Evolutionary conservation across 1,140 invertebrate species (phyloP).

Genomic region (Cephus cinctus): DNA sequence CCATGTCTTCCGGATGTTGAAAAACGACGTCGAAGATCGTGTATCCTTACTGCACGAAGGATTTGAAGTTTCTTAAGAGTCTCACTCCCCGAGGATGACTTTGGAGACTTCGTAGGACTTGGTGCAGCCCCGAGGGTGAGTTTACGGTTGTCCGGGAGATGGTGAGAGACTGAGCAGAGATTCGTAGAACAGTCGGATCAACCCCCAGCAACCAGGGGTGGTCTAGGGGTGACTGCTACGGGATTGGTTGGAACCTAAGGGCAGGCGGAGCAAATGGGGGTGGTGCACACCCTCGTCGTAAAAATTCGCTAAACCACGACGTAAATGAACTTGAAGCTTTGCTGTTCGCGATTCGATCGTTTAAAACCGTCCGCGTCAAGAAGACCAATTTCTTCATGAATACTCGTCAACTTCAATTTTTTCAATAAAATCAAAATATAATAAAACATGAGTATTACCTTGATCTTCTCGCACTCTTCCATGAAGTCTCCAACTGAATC

Average conservation of each 20-base stretch:
- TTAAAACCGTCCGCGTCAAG: too few species aligned
- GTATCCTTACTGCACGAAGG: background rate
- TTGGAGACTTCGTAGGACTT: constrained; percentile 1
- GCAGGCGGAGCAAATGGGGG: background rate
- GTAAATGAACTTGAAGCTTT: too few species aligned
- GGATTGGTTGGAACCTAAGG: constrained; percentile 10
- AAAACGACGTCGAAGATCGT: background rate
- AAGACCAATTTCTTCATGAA: too few species aligned
- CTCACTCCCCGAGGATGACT: constrained; percentile 1
- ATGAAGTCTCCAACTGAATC: too few species aligned
- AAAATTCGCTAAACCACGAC: too few species aligned
- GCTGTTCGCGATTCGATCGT: too few species aligned
- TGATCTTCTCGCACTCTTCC: too few species aligned
- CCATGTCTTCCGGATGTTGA: constrained; percentile 63
- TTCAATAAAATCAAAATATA: too few species aligned
- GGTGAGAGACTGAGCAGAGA: constrained; percentile 21
- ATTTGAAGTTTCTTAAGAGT: background rate
- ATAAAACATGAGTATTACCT: too few species aligned
- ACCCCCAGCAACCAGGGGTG: constrained; percentile 15
- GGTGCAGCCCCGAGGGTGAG: constrained; percentile 2
- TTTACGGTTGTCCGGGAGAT: constrained; percentile 11
- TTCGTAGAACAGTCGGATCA: constrained; percentile 12
- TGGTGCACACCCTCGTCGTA: background rate
- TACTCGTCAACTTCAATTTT: too few species aligned
- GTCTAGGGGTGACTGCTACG: constrained; percentile 1